These are phyloP conservation scores for Limnodromus scolopaceus DNA, from an alignment of 2,797 vertebrate species.

Conservation along the genomic window DNA sequence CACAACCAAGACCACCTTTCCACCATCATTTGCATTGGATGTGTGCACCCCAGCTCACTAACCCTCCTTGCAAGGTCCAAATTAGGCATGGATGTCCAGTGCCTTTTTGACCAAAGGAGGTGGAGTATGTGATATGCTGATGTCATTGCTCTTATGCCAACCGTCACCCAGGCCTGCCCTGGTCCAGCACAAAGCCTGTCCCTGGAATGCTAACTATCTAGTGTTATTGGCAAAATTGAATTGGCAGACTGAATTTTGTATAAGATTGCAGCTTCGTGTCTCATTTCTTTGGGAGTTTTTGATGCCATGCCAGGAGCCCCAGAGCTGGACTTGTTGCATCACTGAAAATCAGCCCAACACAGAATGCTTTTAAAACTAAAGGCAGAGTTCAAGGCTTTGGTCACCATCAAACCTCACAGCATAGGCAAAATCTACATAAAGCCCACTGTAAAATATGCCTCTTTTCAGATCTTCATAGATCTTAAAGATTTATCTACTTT, in stretches of 20 bases:
- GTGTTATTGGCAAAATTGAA: neutral
- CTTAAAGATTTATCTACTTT: neutral
- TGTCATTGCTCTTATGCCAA: neutral
- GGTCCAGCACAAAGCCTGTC: neutral
- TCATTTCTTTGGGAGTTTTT: neutral
- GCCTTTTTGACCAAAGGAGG: neutral
- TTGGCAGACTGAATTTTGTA: neutral
- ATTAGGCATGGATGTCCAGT: neutral
- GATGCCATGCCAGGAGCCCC: neutral
- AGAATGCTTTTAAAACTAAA: neutral
- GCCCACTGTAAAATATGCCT: neutral
- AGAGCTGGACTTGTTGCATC: neutral
- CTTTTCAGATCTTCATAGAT: neutral
- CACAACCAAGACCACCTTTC: neutral
- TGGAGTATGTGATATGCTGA: neutral
- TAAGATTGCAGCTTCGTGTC: neutral
- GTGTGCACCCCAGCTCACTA: neutral
- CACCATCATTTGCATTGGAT: neutral
- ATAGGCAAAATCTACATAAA: neutral
- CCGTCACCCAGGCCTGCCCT: neutral
- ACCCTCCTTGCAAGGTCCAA: neutral
- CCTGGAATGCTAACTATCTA: neutral
- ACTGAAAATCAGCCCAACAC: neutral
- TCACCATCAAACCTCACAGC: neutral
- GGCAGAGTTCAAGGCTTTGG: neutral